Conservation (phyloP, 2,113 vertebrate species). For the Muntiacus reevesi region DNA sequence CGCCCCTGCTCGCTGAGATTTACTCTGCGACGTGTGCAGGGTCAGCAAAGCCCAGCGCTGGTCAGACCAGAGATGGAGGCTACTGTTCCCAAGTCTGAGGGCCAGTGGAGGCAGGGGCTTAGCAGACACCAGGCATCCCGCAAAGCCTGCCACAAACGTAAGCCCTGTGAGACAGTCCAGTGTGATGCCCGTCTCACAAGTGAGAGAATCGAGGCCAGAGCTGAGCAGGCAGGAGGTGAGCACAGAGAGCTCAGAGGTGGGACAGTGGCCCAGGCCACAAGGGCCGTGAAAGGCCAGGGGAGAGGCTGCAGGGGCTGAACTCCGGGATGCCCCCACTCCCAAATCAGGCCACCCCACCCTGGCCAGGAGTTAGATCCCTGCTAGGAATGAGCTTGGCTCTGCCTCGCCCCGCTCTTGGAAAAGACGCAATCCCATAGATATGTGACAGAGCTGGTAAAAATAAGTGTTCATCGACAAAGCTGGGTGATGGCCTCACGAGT, state of each 20-base stretch:
- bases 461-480: fast-evolving
- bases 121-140: background rate
- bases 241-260: background rate
- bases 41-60: background rate
- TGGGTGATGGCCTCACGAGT: fast-evolving
- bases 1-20: background rate
- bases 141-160: fast-evolving
- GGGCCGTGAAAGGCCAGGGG: background rate
- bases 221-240: fast-evolving
- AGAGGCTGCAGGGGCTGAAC: background rate
- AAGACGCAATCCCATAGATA: fast-evolving
- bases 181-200: background rate
- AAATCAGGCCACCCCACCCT: background rate
- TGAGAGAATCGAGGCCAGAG: background rate
- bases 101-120: background rate
- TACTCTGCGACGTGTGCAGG: fast-evolving
- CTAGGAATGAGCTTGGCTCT: background rate
- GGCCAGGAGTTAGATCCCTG: background rate
- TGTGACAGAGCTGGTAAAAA: background rate
- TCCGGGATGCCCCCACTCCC: background rate
- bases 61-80: background rate
- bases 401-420: background rate
- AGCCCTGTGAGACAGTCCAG: background rate
- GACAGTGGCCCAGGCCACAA: background rate
- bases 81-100: no score